These are phyloP conservation scores for Xylota segnis DNA, from an alignment of 2,888 invertebrate genomes.

Conservation along the genomic window DNA sequence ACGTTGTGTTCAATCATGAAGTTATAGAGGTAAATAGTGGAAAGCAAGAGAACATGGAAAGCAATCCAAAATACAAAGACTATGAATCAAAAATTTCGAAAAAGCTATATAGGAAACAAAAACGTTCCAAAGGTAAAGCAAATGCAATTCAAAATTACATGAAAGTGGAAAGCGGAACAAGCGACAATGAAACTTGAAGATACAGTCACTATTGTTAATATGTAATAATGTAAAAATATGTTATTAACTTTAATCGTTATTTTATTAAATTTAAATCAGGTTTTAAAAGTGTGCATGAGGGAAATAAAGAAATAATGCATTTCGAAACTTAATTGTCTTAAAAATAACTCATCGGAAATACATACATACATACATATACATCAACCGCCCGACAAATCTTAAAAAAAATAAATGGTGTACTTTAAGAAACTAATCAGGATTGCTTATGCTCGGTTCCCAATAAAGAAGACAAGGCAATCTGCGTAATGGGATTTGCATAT, in stretches of 20 bases:
- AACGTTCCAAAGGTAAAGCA: constrained; percentile 61
- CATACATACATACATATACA: no score
- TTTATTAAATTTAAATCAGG: constrained; percentile 65
- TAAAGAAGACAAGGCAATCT: no score
- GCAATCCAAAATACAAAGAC: constrained; percentile 44
- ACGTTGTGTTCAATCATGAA: constrained; percentile 32
- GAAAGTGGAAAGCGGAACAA: constrained; percentile 66
- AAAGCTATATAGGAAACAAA: constrained; percentile 61
- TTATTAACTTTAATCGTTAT: constrained; percentile 64
- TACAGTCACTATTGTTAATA: constrained; percentile 56
- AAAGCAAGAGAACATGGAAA: constrained; percentile 29
- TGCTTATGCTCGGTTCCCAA: no score
- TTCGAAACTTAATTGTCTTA: constrained; percentile 17
- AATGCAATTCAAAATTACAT: constrained; percentile 62
- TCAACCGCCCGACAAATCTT: no score
- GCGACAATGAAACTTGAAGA: constrained; percentile 68
- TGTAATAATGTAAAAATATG: constrained; percentile 70
- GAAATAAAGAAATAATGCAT: constrained; percentile 72
- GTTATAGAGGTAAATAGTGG: not conserved
- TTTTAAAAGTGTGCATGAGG: constrained; percentile 70
- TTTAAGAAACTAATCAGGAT: no score
- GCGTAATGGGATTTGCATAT: no score
- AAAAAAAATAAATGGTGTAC: no score
- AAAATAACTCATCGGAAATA: not conserved
- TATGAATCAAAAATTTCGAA: constrained; percentile 60